These are phyloP conservation scores for Pocillopora damicornis DNA, from an alignment of 64 coral and sea anemone species.

Conservation along the genomic window DNA sequence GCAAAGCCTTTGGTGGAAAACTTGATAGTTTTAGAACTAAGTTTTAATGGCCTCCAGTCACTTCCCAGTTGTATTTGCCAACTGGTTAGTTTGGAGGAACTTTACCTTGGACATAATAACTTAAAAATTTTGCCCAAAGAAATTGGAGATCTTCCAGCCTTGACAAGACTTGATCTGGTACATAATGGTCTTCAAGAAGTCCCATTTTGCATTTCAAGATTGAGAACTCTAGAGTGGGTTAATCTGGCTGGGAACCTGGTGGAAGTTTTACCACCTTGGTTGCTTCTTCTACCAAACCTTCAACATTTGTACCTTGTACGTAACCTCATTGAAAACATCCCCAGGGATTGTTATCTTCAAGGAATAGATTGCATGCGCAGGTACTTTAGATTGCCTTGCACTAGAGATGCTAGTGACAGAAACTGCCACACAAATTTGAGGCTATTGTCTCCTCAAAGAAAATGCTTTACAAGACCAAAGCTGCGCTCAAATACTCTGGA, in stretches of 20 bases:
- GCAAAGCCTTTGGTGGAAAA: constrained; percentile 45
- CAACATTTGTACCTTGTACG: constrained; percentile 45
- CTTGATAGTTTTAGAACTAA: constrained; percentile 65
- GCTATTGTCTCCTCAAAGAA: constrained; percentile 36
- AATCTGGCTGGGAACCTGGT: constrained; percentile 80
- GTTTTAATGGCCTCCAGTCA: constrained; percentile 57
- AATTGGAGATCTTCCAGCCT: constrained; percentile 22
- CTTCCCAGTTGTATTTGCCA: constrained; percentile 58
- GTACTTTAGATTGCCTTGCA: constrained; percentile 45
- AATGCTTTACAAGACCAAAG: not conserved
- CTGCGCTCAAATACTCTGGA: not conserved
- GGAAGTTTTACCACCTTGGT: constrained; percentile 52
- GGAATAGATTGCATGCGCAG: constrained; percentile 38
- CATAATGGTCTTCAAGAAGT: constrained; percentile 68
- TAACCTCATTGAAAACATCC: constrained; percentile 79
- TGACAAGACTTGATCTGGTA: constrained; percentile 64
- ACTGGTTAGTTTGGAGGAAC: constrained; percentile 43
- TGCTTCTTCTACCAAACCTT: constrained; percentile 59
- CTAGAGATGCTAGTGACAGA: not conserved
- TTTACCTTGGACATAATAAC: constrained; percentile 62
- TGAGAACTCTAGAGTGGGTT: constrained; percentile 63
- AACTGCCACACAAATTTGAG: not conserved
- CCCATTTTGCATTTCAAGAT: constrained; percentile 23
- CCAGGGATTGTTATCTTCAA: constrained; percentile 57
- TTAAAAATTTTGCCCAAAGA: constrained; percentile 60